Base-by-base conservation (phyloP, 2,797 vertebrate species). In the Morus bassanus region DNA sequence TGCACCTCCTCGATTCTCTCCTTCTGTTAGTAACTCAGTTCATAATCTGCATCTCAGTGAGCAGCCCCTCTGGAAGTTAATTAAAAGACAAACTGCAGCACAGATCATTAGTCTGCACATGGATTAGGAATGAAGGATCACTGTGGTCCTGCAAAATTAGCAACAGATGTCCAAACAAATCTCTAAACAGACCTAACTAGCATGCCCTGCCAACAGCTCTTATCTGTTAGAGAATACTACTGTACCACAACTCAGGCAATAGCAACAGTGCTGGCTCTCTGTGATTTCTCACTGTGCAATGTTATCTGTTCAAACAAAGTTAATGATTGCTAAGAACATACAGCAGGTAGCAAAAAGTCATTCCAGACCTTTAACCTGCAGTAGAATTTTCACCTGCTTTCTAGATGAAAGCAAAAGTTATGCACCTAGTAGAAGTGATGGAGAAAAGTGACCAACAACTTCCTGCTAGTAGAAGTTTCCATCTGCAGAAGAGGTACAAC, bases 1-100 rank as follows among this genome's bases (percentile, higher is more conserved):
- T 21, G 30, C 24, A 56, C 14, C 28, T 80, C 43, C 84, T 85
- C 84, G 43, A 41, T 76, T 74, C 50, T 91, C 84, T 85, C 35
- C 45, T 64, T 88, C 80, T 69, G 63, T 70, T 68, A 91, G 51
- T 65, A 77, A 78, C 57, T 93, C 27, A 67, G 50, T 82, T 91
- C 63, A 74, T 88, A 89, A 95, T 89, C 67, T 92, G 61, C 51
- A 80, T 75, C 35, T 91, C 67, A 69, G 74, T 67, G 50, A 95
- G 77, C 41, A 76, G 31, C 15, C 72, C 67, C 67, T 83, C 75
- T 94, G 53, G 82, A 96, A 92, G 69, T 89, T 91, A 95, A 97
- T 91, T 95, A 94, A 94, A 95, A 97, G 89, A 82, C 41, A 80
- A 88, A 80, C 74, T 92, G 50, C 72, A 76, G 22, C 57, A 93